Evolutionary conservation across 2,888 invertebrate genomes (phyloP).

Genomic region (Lepidochrysops patricia): DNA sequence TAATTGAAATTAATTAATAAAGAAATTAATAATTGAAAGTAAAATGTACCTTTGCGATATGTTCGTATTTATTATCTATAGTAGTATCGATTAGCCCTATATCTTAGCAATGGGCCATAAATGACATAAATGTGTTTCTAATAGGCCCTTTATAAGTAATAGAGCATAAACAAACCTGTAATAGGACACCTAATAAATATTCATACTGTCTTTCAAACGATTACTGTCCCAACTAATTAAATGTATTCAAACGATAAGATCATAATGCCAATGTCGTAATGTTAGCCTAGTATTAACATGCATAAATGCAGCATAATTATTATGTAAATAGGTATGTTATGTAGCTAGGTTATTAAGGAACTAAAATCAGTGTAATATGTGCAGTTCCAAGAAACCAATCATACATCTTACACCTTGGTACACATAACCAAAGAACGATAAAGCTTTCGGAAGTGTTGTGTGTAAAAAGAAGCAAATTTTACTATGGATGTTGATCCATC

Average conservation of each 20-base stretch:
- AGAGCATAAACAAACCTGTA: neutral
- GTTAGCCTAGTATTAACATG: neutral
- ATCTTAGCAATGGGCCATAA: neutral
- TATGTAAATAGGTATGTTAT: neutral
- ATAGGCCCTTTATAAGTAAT: conserved; percentile 1
- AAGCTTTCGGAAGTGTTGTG: too few species aligned
- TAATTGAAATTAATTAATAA: too few species aligned
- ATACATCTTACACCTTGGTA: too few species aligned
- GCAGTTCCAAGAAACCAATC: too few species aligned
- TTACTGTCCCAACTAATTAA: neutral
- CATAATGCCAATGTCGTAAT: conserved; percentile 4
- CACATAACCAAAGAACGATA: too few species aligned
- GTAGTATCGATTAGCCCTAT: neutral
- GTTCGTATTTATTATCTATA: too few species aligned
- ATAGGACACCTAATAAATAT: conserved; percentile 4
- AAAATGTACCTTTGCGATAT: too few species aligned
- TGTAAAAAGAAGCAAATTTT: too few species aligned
- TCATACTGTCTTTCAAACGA: neutral
- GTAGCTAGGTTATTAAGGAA: too few species aligned
- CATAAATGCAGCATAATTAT: neutral
- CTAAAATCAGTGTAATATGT: too few species aligned
- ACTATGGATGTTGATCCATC: too few species aligned
- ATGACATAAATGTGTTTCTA: neutral
- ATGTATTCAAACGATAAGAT: conserved; percentile 2
- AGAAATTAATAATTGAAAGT: neutral